Percentiles rank a stretch among this genome's conserved stretches.
Evolutionary conservation across 2,113 vertebrate species (phyloP).

Genomic region (Phylloscopus trochiloides): DNA sequence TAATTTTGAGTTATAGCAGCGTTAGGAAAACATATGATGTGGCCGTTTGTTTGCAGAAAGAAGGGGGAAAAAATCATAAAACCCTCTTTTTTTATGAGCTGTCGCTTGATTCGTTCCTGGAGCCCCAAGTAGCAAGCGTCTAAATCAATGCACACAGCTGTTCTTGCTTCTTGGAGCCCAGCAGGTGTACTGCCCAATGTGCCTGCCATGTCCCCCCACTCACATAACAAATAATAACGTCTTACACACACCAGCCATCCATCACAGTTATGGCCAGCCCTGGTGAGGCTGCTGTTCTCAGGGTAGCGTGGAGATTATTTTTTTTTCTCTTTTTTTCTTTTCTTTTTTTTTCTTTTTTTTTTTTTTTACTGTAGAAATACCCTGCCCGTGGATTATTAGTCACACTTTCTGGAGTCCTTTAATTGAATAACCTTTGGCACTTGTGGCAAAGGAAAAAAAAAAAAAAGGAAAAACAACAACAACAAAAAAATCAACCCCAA

Average conservation of each 20-base stretch:
- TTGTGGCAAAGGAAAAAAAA: conserved; percentile 25
- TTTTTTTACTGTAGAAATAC: conserved; percentile 48
- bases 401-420: conserved; percentile 73
- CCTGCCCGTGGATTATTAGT: conserved; percentile 68
- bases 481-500: background rate
- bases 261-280: conserved; percentile 90
- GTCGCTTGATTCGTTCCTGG: conserved; percentile 96
- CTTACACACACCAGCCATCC: conserved; percentile 91
- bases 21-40: conserved; percentile 96
- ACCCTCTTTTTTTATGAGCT: conserved; percentile 92
- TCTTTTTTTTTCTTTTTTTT: background rate
- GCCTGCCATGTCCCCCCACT: conserved; percentile 87
- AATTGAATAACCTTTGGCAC: conserved; percentile 78
- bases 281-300: conserved; percentile 74
- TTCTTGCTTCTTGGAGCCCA: conserved; percentile 89
- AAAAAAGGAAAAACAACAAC: background rate
- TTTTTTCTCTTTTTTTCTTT: background rate
- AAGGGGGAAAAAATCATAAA: conserved; percentile 82
- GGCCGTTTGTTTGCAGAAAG: conserved; percentile 93
- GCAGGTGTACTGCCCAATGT: conserved; percentile 92
- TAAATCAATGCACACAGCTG: conserved; percentile 98
- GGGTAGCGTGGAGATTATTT: conserved; percentile 17
- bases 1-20: conserved; percentile 87
- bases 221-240: conserved; percentile 97
- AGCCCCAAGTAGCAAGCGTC: conserved; percentile 85